Base-by-base conservation (phyloP, 2,888 invertebrate genomes). In the Pecten maximus region DNA sequence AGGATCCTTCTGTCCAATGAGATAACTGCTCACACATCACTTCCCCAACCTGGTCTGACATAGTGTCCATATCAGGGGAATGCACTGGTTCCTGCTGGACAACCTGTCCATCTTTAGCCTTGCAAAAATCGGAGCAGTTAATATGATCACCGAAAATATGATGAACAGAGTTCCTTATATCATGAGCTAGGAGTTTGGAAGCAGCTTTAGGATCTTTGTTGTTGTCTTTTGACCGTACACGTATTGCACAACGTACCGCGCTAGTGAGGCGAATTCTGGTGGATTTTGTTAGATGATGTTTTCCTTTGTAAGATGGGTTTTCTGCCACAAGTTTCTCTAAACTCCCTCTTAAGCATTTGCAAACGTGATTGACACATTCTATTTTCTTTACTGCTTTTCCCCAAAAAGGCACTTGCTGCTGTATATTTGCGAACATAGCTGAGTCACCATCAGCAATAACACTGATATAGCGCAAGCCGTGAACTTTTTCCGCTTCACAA, bases 401-500 rank as follows among this genome's bases (percentile, higher is more conserved):
- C 92, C 89, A 91, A 10, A 87, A 28, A 2, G 91, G 88, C 40
- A 90, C 89, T 60, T 91, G 40, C 40, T 92, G 89, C n/a, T 87
- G 40, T n/a, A 90, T 89, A 6, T 86, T 40, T 4, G 91, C 88
- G 40, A 48, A 91, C 8, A 89, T 86, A n/a, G 88, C 89, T 8
- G 89, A 89, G 35, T 89, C 91, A 0, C 91, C 89, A 44, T 88
- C 88, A 0, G 23, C 88, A 4, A 93, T 87, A 0, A 93, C 40
- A 23, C 89, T 40, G 92, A 92, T 92, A 40, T 93, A 93, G 15
- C 93, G 74, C 6, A 93, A 19, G 12, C 93, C 92, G 91, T 93
- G 93, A n/a, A 40, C 90, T 2, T 23, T 54, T 50, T 93, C 93
- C 28, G 93, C 91, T 28, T 93, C 50, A 39, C 28, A 28, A 90